phyloP scores from a whole-genome alignment of 35 echinoderm and acorn worm genomes.

The Ptychodera flava region DNA sequence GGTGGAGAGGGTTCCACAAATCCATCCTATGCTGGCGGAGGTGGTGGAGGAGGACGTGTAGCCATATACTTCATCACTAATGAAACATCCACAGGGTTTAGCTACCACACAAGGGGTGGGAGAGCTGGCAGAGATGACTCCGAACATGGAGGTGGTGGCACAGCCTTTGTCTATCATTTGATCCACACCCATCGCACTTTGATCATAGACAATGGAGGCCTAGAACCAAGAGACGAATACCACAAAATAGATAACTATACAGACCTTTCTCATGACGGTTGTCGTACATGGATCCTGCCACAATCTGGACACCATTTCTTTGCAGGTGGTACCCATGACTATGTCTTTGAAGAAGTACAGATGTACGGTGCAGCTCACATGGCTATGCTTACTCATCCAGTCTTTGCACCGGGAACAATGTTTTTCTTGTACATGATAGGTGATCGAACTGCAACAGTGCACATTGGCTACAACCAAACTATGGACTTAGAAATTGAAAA shows the following conservation, averaged over 20 bases:
- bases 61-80: constrained; percentile 80
- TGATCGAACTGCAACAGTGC: constrained; percentile 74
- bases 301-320: constrained; percentile 72
- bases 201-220: constrained; percentile 80
- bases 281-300: constrained; percentile 81
- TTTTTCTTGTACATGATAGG: constrained; percentile 93
- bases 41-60: constrained; percentile 63
- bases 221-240: constrained; percentile 22
- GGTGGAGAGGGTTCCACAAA: constrained; percentile 48
- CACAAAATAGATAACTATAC: constrained; percentile 27
- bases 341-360: constrained; percentile 88
- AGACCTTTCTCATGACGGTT: constrained; percentile 61
- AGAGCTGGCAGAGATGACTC: constrained; percentile 9
- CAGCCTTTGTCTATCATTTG: constrained; percentile 81
- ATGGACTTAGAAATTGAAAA: constrained; percentile 40
- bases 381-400: constrained; percentile 69
- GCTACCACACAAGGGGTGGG: constrained; percentile 74
- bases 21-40: constrained; percentile 39
- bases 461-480: constrained; percentile 57
- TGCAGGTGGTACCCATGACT: constrained; percentile 62
- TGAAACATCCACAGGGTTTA: constrained; percentile 64
- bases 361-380: constrained; percentile 72
- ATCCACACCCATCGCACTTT: constrained; percentile 60
- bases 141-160: constrained; percentile 82
- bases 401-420: constrained; percentile 37